These are phyloP conservation scores for Zaprionus gabonicus DNA, from an alignment of 1,140 invertebrate genomes.

Conservation along the genomic window DNA sequence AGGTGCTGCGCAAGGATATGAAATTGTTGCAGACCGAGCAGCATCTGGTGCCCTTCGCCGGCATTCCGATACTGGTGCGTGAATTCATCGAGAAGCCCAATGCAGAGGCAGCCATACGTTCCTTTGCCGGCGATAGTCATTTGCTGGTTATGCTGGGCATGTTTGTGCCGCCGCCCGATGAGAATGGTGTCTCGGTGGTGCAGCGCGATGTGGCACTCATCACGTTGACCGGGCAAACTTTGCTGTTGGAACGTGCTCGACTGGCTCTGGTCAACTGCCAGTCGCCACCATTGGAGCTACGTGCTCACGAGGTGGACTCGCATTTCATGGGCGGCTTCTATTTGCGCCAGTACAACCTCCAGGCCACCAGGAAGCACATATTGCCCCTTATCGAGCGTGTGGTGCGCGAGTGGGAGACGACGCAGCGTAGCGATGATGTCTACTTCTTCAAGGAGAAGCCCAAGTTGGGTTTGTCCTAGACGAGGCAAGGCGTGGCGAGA, in stretches of 20 bases:
- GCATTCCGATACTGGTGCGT: conserved; percentile 86
- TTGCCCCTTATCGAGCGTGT: conserved; percentile 86
- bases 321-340: conserved; percentile 77
- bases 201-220: conserved; percentile 86
- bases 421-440: conserved; percentile 55
- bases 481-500: background rate
- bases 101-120: conserved; percentile 83
- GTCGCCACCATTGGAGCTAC: conserved; percentile 53
- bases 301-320: conserved; percentile 41
- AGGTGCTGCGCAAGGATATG: conserved; percentile 88
- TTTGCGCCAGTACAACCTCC: conserved; percentile 86
- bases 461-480: conserved; percentile 63
- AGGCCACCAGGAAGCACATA: conserved; percentile 87
- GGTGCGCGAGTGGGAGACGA: conserved; percentile 61
- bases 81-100: conserved; percentile 85
- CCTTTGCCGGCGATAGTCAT: conserved; percentile 84
- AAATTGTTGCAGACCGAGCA: conserved; percentile 85
- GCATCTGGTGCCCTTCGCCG: conserved; percentile 85
- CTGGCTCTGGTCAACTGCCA: conserved; percentile 38
- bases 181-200: conserved; percentile 49
- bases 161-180: conserved; percentile 58
- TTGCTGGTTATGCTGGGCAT: conserved; percentile 86
- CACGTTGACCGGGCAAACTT: conserved; percentile 48
- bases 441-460: conserved; percentile 71
- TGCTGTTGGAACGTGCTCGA: conserved; percentile 59